These are phyloP conservation scores for Drosophila lacicola DNA, from an alignment of 2,888 invertebrate genomes.

Conservation along the genomic window DNA sequence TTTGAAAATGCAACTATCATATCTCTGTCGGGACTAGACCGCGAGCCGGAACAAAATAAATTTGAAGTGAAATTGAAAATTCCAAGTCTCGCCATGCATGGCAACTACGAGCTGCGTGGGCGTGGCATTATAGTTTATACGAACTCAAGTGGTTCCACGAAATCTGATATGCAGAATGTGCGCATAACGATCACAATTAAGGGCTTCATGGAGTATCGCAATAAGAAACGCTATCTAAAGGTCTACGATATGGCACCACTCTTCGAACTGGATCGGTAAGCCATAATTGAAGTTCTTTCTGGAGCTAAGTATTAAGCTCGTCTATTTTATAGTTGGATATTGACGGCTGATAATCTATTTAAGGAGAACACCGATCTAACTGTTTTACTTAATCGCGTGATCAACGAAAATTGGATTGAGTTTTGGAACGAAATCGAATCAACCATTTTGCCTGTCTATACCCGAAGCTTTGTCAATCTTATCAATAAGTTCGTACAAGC, in stretches of 20 bases:
- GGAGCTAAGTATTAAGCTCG: not conserved
- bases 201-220: conserved; percentile 27
- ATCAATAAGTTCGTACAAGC: not conserved
- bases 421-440: conserved; percentile 46
- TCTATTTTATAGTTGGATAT: conserved; percentile 31
- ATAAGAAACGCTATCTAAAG: conserved; percentile 34
- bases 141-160: conserved; percentile 23
- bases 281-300: not conserved
- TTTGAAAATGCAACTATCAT: conserved; percentile 35
- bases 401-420: conserved; percentile 43
- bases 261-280: conserved; percentile 38
- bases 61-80: conserved; percentile 8
- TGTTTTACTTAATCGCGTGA: conserved; percentile 31
- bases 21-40: conserved; percentile 7
- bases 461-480: conserved; percentile 4
- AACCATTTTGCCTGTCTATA: conserved; percentile 29
- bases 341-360: conserved; percentile 32
- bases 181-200: conserved; percentile 8
- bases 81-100: conserved; percentile 24
- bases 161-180: conserved; percentile 36
- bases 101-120: conserved; percentile 27
- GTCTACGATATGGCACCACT: conserved; percentile 26
- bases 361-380: conserved; percentile 43
- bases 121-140: conserved; percentile 35
- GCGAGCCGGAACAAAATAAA: conserved; percentile 1